Base-by-base conservation (phyloP, 2,113 vertebrate genomes). In the Egretta garzetta region DNA sequence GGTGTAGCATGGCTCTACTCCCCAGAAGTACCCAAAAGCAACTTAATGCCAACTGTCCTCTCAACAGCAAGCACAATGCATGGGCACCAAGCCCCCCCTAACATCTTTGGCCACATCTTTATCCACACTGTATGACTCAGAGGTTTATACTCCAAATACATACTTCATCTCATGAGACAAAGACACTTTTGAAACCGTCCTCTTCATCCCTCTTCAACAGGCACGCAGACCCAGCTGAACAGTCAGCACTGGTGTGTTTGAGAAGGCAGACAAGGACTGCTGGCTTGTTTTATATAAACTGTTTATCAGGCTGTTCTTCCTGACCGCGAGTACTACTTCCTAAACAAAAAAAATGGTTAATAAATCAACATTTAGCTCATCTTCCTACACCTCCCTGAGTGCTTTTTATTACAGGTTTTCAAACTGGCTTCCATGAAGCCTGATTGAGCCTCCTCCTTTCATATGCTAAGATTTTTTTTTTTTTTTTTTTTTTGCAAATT, bases 371-470 rank as follows among this genome's bases (percentile, higher is more conserved):
- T 35, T 97, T 79, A 82, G 80, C 56, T 95, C 86, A 91, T 82
- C 93, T 73, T 86, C 70, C 80, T 72, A 68, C 56, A 86, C 10
- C 37, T 91, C 86, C 59, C 68, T 21, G 60, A 91, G 66, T 85
- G 76, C n/a, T 96, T 89, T 68, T 81, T 75, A 97, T 87, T 89
- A 93, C 17, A 76, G 80, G 73, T 91, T 96, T 97, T 86, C 73
- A 87, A 85, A 80, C 58, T 23, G n/a, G 17, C 83, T 93, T 92
- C 63, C 43, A 41, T 12, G 56, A 91, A 56, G 77, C 76, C 52
- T 81, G 76, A 92, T 1, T 79, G 81, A 2, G 12, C 24, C 58
- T 84, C 55, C 70, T 93, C 62, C 70, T 96, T 96, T 96, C 92
- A 91, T 85, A 93, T 85, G 93, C 66, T 88, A 91, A 97, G 73